Percentiles rank a stretch among this genome's conserved stretches.
phyloP scores from a whole-genome alignment of 2,888 invertebrate species.

The Drosophila atripex region DNA sequence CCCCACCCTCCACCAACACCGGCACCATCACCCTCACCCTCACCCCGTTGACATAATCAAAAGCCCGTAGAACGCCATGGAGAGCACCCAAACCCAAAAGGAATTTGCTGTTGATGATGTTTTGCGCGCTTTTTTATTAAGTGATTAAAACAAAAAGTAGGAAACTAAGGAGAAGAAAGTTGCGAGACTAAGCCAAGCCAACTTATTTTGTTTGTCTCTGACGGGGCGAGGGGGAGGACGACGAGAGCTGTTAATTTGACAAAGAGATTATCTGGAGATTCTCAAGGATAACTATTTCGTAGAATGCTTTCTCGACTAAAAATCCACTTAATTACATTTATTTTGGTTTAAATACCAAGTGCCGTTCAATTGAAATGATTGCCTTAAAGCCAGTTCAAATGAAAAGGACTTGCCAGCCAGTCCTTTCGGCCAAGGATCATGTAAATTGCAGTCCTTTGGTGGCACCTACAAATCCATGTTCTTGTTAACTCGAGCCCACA shows the following conservation, averaged over 20 bases:
- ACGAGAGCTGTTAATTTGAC: background rate
- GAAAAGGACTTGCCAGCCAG: background rate
- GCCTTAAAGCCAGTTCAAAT: background rate
- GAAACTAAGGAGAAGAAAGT: conserved; percentile 10
- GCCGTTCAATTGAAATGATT: background rate
- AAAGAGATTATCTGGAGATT: background rate
- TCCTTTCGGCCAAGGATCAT: conserved; percentile 1
- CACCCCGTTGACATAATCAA: conserved; percentile 24
- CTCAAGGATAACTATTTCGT: background rate
- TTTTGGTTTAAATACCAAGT: background rate
- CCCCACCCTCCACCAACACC: no score
- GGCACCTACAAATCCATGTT: background rate
- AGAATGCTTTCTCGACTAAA: background rate
- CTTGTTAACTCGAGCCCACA: conserved; percentile 3
- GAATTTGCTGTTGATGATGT: conserved; percentile 52
- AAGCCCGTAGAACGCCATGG: conserved; percentile 3
- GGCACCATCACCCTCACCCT: no score
- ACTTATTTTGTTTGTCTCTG: background rate
- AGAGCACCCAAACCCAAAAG: conserved; percentile 10
- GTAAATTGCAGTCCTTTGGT: conserved; percentile 9
- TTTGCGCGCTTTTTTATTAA: conserved; percentile 42
- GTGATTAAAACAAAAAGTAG: conserved; percentile 39
- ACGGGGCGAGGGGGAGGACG: background rate
- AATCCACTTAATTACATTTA: background rate
- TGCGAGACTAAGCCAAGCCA: conserved; percentile 2